Base-by-base conservation (phyloP, 2,888 invertebrate genomes). In the Geotrupes spiniger region DNA sequence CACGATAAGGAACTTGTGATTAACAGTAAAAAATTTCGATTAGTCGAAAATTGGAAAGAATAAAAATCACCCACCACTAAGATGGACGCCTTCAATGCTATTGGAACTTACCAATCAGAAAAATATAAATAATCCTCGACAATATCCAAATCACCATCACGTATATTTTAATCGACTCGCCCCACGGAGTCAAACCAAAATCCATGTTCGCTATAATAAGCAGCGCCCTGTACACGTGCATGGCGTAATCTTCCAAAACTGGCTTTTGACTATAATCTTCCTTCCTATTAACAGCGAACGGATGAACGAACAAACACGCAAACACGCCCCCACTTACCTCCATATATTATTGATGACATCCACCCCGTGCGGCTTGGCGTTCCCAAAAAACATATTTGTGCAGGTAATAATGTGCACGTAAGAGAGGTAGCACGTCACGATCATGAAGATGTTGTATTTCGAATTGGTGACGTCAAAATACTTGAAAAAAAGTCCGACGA, bases 331-430 rank as follows among this genome's bases (percentile, higher is more conserved):
- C 6, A 21, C 21, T 21, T 21, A 6, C 21, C 21, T 3, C 21
- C 21, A 21, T 21, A 21, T 21, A 21, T 21, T 21, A 21, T n/a
- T n/a, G n/a, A 21, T 21, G 21, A 21, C 4, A 4, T 3, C 6
- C 6, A 4, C 6, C 21, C 21, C 21, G 21, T 21, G 6, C 4
- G 21, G 21, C 6, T 21, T 21, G 21, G 21, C 21, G 21, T 21
- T 17, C 6, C 48, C 48, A 2, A 48, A 27, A 4, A 42, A 11
- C 28, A 48, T 31, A 10, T 31, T 33, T n/a, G 17, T 12, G 16
- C 49, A 49, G 5, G 49, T 43, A 15, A 49, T 17, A 5, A 49
- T 12, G 33, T 49, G 49, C 9, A 44, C 39, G 25, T 39, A 49
- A 4, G 43, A 15, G 9, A 44, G 4, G 27, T 44, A 49, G 14